Conservation (phyloP, 1,140 invertebrate species). For the Chionoecetes opilio region DNA sequence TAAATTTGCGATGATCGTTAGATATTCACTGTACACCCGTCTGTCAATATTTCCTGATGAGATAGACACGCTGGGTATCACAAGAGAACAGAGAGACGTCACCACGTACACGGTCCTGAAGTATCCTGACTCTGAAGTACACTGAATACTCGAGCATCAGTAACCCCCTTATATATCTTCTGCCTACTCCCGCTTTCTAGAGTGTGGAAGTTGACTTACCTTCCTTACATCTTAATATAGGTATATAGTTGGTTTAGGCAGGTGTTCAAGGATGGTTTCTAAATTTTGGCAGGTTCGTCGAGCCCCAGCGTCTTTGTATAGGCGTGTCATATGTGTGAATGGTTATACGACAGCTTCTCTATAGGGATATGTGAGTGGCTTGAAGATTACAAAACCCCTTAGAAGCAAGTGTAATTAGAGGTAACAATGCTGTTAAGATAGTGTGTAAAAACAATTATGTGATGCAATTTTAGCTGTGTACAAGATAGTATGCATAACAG, state of each 20-base stretch:
- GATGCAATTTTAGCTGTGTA: no score
- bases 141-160: conserved; percentile 31
- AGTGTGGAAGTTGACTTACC: conserved; percentile 48
- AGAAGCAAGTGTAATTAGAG: background rate
- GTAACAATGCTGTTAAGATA: no score
- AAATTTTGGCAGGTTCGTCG: conserved; percentile 33
- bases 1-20: background rate
- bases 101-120: conserved; percentile 56
- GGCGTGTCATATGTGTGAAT: background rate
- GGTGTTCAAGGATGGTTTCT: conserved; percentile 27
- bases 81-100: background rate
- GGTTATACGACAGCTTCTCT: background rate
- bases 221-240: conserved; percentile 30
- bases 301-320: background rate
- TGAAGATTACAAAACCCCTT: background rate
- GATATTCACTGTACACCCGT: background rate
- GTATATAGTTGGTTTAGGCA: conserved; percentile 48
- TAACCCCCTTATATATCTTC: conserved; percentile 43
- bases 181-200: conserved; percentile 36
- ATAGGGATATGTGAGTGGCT: background rate
- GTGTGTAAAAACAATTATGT: no score
- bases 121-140: conserved; percentile 73
- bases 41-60: background rate
- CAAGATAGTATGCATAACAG: no score
- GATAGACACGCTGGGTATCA: background rate